Base-by-base conservation (phyloP, 2,888 invertebrate species). In the Cotesia congregata region DNA sequence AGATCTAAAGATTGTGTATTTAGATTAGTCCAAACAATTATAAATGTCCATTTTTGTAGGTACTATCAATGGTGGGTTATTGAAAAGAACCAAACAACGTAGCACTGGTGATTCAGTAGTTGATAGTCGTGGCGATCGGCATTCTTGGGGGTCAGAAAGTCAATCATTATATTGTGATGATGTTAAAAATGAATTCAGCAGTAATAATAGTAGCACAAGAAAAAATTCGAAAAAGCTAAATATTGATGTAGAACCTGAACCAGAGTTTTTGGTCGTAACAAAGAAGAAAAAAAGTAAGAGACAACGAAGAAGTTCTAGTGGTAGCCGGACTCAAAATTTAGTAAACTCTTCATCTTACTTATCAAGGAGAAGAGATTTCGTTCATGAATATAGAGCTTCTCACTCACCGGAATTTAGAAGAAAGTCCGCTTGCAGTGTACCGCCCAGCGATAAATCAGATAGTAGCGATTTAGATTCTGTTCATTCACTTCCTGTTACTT, bases 401-500 rank as follows among this genome's bases (percentile, higher is more conserved):
- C 80, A 88, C 40, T 87, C 90, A 60, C 86, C 88, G 1, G 90
- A 90, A 70, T 85, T 88, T 15, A 90, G 93, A 82, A 91, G 93
- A 83, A 94, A 93, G 90, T 94, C 93, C n/a, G 94, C 95, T 30
- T 93, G 94, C 79, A 94, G 94, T 72, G 93, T 94, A 90, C 96
- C 96, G 74, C 95, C 95, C 79, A 90, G 90, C 84, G 96, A 96
- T 86, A 95, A 95, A 90, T 95, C 95, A 80, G 95, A 95, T 88
- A 95, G 96, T 83, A 95, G 95, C 86, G 95, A 95, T 90, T 92
- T 94, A 85, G 96, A 96, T 87, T 96, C 96, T 15, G 95, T 96
- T 82, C 95, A 96, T 90, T 96, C 96, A 82, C 91, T 96, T 85
- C 96, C 96, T 39, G 93, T 94, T 30, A 90, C 90, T 40, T 90